phyloP scores from a whole-genome alignment of 2,113 vertebrate species.

The Osmerus mordax region DNA sequence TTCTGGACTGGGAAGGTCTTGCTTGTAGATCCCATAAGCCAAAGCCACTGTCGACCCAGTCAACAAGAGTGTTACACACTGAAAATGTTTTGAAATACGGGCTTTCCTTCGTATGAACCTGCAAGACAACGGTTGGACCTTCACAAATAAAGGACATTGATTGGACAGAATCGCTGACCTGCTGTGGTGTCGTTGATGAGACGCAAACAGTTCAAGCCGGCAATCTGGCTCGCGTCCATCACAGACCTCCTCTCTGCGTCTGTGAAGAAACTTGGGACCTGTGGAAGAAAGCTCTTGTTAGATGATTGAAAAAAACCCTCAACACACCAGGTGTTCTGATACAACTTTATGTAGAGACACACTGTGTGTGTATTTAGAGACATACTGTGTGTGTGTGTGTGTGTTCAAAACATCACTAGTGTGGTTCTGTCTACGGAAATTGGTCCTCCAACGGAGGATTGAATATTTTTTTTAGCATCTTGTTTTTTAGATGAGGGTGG shows the following conservation, averaged over 20 bases:
- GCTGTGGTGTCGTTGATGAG: conserved; percentile 95
- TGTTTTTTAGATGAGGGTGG: too few species aligned
- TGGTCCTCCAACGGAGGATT: too few species aligned
- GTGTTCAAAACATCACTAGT: background rate
- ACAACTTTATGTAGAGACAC: background rate
- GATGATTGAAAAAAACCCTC: conserved; percentile 2
- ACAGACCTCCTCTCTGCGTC: conserved; percentile 90
- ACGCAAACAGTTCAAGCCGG: conserved; percentile 91
- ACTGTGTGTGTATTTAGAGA: background rate
- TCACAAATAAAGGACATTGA: background rate
- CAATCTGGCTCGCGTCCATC: conserved; percentile 88
- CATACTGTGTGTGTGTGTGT: background rate
- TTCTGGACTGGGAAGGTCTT: conserved; percentile 87
- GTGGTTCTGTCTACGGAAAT: too few species aligned
- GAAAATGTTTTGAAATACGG: background rate
- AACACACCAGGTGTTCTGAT: background rate
- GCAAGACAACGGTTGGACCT: background rate
- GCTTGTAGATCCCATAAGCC: conserved; percentile 97
- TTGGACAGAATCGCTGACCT: conserved; percentile 68
- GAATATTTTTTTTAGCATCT: too few species aligned
- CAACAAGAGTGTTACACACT: background rate
- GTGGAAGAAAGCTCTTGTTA: conserved; percentile 9
- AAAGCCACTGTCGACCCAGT: conserved; percentile 79
- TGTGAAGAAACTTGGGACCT: conserved; percentile 95
- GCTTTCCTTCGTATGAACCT: background rate